Percentiles rank a stretch among this genome's conserved stretches.
phyloP scores from a whole-genome alignment of 2,113 vertebrate genomes.

The Eupsittula cactorum region DNA sequence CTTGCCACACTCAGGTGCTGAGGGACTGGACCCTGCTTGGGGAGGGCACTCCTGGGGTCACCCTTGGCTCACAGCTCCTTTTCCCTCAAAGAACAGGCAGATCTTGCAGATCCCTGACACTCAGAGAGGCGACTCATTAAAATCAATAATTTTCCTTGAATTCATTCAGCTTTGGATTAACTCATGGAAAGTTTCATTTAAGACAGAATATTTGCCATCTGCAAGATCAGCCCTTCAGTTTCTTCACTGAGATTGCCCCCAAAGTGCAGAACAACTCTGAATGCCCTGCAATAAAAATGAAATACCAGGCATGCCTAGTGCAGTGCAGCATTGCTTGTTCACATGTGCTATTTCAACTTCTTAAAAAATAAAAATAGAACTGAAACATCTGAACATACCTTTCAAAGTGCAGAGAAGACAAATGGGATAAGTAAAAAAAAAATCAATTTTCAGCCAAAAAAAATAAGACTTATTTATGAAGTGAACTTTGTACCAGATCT shows the following conservation, averaged over 20 bases:
- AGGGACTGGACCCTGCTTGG: background rate
- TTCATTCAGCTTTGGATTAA: background rate
- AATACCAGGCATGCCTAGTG: background rate
- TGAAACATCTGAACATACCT: background rate
- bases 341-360: background rate
- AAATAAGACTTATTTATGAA: background rate
- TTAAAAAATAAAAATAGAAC: background rate
- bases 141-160: background rate
- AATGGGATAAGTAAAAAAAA: background rate
- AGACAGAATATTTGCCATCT: background rate
- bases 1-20: background rate
- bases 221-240: background rate
- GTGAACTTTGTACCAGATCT: background rate
- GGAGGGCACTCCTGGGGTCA: background rate
- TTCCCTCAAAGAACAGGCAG: background rate
- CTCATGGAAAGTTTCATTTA: background rate
- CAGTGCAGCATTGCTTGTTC: background rate
- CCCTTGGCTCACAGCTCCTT: accelerated
- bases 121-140: background rate
- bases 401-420: background rate
- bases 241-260: background rate
- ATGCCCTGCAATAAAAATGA: background rate
- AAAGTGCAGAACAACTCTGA: background rate
- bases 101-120: background rate
- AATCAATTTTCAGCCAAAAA: background rate